Evolutionary conservation across 2,113 vertebrate genomes (phyloP).

Genomic region (Aepyceros melampus): DNA sequence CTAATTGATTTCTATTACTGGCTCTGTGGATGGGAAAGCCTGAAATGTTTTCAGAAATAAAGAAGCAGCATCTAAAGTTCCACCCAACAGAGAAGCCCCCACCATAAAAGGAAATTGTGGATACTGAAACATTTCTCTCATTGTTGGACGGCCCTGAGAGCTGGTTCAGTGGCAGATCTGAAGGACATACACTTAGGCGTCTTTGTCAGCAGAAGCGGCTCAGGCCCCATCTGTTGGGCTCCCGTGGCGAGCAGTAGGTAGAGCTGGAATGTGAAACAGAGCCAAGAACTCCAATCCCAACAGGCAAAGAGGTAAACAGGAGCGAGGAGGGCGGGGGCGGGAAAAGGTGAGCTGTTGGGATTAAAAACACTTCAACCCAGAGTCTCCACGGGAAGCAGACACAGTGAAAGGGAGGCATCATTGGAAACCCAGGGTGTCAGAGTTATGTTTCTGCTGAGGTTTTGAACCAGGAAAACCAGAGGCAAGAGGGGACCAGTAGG

Average conservation of each 20-base stretch:
- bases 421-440: not conserved
- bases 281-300: not conserved
- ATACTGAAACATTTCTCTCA: not conserved
- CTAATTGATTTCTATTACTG: not conserved
- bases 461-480: not conserved
- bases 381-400: not conserved
- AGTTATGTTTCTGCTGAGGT: not conserved
- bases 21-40: not conserved
- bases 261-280: not conserved
- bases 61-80: conserved; percentile 12
- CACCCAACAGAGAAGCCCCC: not conserved
- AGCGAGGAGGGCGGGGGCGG: rapidly evolving
- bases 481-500: not conserved
- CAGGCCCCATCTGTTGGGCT: not conserved
- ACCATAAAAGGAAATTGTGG: not conserved
- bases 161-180: not conserved
- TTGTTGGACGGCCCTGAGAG: not conserved
- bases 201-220: not conserved
- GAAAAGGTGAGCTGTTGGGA: not conserved
- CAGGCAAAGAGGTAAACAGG: not conserved
- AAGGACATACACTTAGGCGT: not conserved
- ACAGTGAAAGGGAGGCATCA: not conserved
- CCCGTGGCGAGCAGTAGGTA: not conserved
- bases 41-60: not conserved
- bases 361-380: not conserved